Percentiles rank a stretch among this genome's conserved stretches.
phyloP scores from a whole-genome alignment of 2,888 invertebrate genomes.

The Linnaemya tessellans region DNA sequence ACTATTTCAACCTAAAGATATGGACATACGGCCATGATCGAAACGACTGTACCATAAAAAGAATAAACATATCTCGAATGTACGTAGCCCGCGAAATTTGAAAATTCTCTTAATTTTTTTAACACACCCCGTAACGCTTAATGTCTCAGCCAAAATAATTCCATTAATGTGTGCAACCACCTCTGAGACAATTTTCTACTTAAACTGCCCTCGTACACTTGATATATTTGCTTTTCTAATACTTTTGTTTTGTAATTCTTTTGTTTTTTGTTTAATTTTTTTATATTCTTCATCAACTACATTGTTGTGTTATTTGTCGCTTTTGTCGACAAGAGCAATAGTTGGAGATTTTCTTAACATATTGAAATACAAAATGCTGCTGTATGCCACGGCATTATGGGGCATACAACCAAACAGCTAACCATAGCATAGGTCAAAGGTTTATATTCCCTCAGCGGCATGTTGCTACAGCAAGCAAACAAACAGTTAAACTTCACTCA shows the following conservation, averaged over 20 bases:
- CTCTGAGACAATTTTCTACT: background rate
- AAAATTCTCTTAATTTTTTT: too few relatives aligned
- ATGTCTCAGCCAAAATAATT: too few relatives aligned
- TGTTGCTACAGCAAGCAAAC: slow-evolving; percentile 41
- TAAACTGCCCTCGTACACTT: background rate
- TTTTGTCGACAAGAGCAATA: slow-evolving; percentile 50
- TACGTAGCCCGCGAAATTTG: too few relatives aligned
- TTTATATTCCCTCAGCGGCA: slow-evolving; percentile 64
- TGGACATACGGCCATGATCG: too few relatives aligned
- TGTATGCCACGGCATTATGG: slow-evolving; percentile 8
- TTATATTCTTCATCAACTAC: slow-evolving; percentile 37
- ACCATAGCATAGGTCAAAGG: slow-evolving; percentile 59
- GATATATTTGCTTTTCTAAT: background rate
- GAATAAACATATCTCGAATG: too few relatives aligned
- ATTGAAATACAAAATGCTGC: slow-evolving; percentile 49
- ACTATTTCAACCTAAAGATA: too few relatives aligned
- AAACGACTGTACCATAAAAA: too few relatives aligned
- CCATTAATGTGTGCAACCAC: too few relatives aligned
- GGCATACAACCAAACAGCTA: slow-evolving; percentile 18
- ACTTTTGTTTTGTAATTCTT: slow-evolving; percentile 35
- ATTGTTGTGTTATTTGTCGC: slow-evolving; percentile 64
- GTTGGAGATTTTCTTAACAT: slow-evolving; percentile 58
- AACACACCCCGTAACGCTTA: too few relatives aligned
- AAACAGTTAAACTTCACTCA: slow-evolving; percentile 31
- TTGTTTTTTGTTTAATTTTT: slow-evolving; percentile 15